These are phyloP conservation scores for Scaptomyza montana DNA, from an alignment of 1,140 invertebrate species.

Conservation along the genomic window DNA sequence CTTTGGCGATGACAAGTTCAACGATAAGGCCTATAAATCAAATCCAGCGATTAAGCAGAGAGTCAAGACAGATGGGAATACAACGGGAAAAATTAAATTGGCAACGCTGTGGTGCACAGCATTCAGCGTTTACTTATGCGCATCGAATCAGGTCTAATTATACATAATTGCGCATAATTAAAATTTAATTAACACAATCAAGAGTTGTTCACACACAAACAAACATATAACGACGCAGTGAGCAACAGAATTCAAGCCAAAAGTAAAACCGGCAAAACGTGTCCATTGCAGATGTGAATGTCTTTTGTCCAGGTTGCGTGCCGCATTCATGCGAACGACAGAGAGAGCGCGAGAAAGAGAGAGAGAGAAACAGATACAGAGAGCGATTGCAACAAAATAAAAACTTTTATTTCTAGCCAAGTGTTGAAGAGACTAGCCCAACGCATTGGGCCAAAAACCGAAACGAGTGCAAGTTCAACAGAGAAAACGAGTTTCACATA, in stretches of 20 bases:
- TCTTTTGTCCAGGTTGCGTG: slow-evolving; percentile 61
- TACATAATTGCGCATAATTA: slow-evolving; percentile 75
- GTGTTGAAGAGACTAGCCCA: slow-evolving; percentile 59
- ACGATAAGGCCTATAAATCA: slow-evolving; percentile 47
- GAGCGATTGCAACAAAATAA: slow-evolving; percentile 47
- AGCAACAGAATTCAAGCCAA: slow-evolving; percentile 27
- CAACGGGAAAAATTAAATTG: slow-evolving; percentile 54
- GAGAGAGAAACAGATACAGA: background rate
- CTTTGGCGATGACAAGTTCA: slow-evolving; percentile 46
- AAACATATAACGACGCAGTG: background rate
- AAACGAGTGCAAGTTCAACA: slow-evolving; percentile 80
- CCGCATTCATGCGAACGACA: slow-evolving; percentile 7
- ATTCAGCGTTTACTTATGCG: slow-evolving; percentile 65
- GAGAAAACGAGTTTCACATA: slow-evolving; percentile 65
- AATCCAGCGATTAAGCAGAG: slow-evolving; percentile 29
- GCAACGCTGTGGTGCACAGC: slow-evolving; percentile 42
- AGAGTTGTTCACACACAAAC: slow-evolving; percentile 40
- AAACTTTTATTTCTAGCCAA: slow-evolving; percentile 66
- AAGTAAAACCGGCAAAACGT: slow-evolving; percentile 72
- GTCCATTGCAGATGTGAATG: slow-evolving; percentile 66
- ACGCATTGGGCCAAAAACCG: slow-evolving; percentile 44
- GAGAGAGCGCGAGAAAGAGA: slow-evolving; percentile 1
- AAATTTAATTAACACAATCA: slow-evolving; percentile 80
- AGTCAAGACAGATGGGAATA: background rate
- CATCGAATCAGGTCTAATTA: slow-evolving; percentile 61